phyloP scores from a whole-genome alignment of 1,140 invertebrate species.

The Zaprionus vittiger region DNA sequence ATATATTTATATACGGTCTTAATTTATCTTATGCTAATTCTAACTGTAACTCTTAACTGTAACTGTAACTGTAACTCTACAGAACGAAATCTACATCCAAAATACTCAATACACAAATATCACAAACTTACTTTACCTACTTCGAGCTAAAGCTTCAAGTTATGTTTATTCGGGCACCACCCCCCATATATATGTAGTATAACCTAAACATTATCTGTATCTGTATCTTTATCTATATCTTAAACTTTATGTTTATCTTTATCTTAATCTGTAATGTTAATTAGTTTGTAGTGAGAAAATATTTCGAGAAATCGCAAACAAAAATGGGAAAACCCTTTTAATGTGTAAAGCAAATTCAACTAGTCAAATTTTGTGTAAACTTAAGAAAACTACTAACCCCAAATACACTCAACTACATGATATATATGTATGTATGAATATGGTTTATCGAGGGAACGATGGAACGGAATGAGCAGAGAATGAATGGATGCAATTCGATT shows the following conservation, averaged over 20 bases:
- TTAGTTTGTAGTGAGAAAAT: conserved; percentile 69
- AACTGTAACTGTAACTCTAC: conserved; percentile 50
- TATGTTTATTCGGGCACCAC: conserved; percentile 52
- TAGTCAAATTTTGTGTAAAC: conserved; percentile 79
- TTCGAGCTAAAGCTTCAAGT: conserved; percentile 51
- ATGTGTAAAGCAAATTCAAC: conserved; percentile 83
- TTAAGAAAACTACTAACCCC: conserved; percentile 65
- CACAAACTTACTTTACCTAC: conserved; percentile 65
- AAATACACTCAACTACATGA: conserved; percentile 65
- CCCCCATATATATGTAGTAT: conserved; percentile 11
- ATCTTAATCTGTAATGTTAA: conserved; percentile 70
- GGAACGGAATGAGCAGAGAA: conserved; percentile 10
- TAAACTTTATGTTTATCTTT: background rate
- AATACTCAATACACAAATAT: conserved; percentile 83
- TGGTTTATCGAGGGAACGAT: conserved; percentile 25
- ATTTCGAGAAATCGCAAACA: conserved; percentile 39
- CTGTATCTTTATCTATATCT: conserved; percentile 7
- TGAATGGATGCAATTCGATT: background rate
- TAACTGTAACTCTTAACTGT: conserved; percentile 7
- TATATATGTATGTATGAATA: conserved; percentile 11
- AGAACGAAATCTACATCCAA: conserved; percentile 76
- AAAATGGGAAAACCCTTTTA: conserved; percentile 52
- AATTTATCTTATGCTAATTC: conserved; percentile 63
- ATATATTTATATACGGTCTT: conserved; percentile 70
- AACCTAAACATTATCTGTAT: background rate